Evolutionary conservation across 2,113 vertebrate species (phyloP).

Genomic region (Coracopsis vasa): DNA sequence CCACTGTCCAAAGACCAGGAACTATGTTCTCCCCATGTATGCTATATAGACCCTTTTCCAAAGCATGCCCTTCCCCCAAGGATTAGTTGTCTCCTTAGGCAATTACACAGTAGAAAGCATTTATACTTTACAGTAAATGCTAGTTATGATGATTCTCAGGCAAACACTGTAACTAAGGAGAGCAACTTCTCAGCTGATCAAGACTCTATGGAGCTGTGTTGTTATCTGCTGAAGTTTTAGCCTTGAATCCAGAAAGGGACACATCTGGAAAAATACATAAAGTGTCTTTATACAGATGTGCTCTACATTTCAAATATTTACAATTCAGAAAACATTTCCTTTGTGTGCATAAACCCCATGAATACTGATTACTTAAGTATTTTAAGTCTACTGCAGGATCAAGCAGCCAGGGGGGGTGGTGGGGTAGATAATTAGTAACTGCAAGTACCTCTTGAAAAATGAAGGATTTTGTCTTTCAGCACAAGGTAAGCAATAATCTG

Average conservation of each 20-base stretch:
- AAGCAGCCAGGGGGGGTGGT: background rate
- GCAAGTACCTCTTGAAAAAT: background rate
- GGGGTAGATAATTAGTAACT: background rate
- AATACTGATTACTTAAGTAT: background rate
- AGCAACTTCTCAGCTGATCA: background rate
- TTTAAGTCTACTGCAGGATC: background rate
- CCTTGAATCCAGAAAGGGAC: background rate
- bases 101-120: background rate
- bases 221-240: background rate
- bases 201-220: background rate
- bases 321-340: background rate
- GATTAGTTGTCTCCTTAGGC: background rate
- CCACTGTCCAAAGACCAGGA: background rate
- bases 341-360: rapidly evolving
- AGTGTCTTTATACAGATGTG: background rate
- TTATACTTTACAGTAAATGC: background rate
- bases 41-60: rapidly evolving
- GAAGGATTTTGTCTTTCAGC: background rate
- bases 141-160: background rate
- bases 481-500: background rate
- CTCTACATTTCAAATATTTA: background rate
- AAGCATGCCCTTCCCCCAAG: background rate
- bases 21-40: background rate
- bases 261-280: background rate
- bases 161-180: background rate